These are phyloP conservation scores for Pyrgilauda ruficollis DNA, from an alignment of 2,113 vertebrate species.

Conservation along the genomic window DNA sequence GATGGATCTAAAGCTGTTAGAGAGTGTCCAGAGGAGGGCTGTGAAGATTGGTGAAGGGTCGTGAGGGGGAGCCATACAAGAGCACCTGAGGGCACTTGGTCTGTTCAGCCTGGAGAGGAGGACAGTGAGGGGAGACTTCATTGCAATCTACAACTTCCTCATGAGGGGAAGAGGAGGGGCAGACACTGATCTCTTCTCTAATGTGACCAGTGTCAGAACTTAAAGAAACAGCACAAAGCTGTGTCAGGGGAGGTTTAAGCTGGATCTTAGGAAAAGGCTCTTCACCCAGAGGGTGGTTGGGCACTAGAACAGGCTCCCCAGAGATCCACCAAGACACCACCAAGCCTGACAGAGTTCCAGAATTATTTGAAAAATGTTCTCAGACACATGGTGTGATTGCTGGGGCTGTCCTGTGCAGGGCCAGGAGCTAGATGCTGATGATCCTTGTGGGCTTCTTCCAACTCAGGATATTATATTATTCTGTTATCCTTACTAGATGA, in stretches of 20 bases:
- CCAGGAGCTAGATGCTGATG: not conserved
- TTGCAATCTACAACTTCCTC: not conserved
- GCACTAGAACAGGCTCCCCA: not conserved
- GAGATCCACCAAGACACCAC: not conserved
- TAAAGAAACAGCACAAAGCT: not conserved
- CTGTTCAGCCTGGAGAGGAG: not conserved
- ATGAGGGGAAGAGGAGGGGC: not conserved
- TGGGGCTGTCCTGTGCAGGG: not conserved
- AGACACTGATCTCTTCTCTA: not conserved
- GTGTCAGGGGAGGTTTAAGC: not conserved
- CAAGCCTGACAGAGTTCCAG: not conserved
- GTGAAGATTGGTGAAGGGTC: not conserved
- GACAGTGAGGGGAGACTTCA: not conserved
- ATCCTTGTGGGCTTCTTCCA: not conserved
- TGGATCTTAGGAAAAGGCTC: not conserved
- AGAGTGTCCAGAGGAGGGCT: not conserved
- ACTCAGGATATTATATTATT: not conserved
- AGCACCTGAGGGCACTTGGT: fast-evolving
- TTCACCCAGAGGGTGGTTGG: not conserved
- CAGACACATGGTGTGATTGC: not conserved
- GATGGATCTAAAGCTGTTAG: not conserved
- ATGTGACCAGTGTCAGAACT: not conserved
- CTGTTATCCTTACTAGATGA: not conserved
- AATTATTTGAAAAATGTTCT: not conserved
- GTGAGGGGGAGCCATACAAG: not conserved